Evolutionary conservation across 2,888 invertebrate genomes (phyloP).

Genomic region (Eristalis pertinax): DNA sequence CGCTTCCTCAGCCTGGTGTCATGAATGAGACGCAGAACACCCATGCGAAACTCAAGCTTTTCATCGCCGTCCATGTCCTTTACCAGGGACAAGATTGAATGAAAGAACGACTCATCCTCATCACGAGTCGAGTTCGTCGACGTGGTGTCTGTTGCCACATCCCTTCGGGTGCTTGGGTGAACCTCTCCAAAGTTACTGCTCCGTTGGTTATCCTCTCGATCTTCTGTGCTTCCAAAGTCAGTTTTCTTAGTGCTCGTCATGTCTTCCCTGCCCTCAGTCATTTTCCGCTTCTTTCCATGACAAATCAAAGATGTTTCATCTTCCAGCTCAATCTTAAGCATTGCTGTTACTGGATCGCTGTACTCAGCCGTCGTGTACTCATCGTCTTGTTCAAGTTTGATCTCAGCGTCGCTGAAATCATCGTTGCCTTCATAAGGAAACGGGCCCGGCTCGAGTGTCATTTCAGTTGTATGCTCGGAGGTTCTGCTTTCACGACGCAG

Average conservation of each 20-base stretch:
- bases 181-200: neutral
- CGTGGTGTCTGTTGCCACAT: neutral
- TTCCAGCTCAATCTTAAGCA: neutral
- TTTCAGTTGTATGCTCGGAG: conserved; percentile 12
- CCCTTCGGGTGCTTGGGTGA: neutral
- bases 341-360: neutral
- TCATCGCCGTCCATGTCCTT: conserved; percentile 38
- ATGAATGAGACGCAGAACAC: conserved; percentile 26
- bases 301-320: neutral
- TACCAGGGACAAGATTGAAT: conserved; percentile 24
- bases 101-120: conserved; percentile 45
- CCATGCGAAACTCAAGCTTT: conserved; percentile 44
- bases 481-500: neutral
- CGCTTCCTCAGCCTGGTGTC: conserved; percentile 8
- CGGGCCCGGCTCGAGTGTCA: neutral
- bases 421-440: neutral
- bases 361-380: neutral
- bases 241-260: neutral
- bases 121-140: neutral
- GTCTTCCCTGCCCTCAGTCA: neutral
- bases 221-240: neutral
- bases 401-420: neutral
- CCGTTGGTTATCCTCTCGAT: neutral
- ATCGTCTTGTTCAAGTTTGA: conserved; percentile 3
- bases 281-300: neutral